These are phyloP conservation scores for Bombyx huttoni DNA, from an alignment of 2,888 invertebrate genomes.

Conservation along the genomic window DNA sequence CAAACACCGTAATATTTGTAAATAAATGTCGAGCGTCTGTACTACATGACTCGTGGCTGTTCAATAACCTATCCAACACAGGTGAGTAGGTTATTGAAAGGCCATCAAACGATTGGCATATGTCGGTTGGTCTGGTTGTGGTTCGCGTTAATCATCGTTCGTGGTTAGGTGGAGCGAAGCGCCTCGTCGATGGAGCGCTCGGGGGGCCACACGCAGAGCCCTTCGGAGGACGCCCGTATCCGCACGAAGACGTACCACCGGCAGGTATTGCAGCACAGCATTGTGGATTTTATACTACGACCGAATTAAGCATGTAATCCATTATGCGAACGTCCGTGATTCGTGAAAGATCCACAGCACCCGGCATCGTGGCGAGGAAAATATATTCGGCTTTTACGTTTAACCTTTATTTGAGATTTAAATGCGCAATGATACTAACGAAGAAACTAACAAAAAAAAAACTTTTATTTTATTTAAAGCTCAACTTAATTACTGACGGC, in stretches of 20 bases:
- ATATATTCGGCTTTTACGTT: too few species aligned
- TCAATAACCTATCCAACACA: background rate
- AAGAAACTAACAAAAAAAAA: too few species aligned
- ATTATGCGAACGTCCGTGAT: too few species aligned
- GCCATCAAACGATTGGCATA: background rate
- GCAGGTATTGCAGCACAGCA: constrained; percentile 61
- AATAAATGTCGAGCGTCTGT: background rate
- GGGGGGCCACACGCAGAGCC: constrained; percentile 57
- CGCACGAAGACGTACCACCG: constrained; percentile 74
- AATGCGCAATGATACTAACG: too few species aligned
- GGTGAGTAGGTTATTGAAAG: background rate
- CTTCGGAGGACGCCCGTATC: constrained; percentile 69
- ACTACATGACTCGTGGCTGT: background rate
- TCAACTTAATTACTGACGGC: too few species aligned
- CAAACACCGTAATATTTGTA: background rate
- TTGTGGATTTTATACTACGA: background rate
- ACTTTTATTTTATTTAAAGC: too few species aligned
- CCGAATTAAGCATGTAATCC: too few species aligned
- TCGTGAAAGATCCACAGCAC: too few species aligned
- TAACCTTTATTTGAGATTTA: background rate
- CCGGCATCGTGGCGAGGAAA: too few species aligned
- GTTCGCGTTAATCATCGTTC: constrained; percentile 22
- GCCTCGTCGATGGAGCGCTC: constrained; percentile 62
- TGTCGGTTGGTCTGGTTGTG: constrained; percentile 16
- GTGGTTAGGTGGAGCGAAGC: constrained; percentile 60